Evolutionary conservation across 1,140 invertebrate species (phyloP).

Genomic region (Heliconius congener): DNA sequence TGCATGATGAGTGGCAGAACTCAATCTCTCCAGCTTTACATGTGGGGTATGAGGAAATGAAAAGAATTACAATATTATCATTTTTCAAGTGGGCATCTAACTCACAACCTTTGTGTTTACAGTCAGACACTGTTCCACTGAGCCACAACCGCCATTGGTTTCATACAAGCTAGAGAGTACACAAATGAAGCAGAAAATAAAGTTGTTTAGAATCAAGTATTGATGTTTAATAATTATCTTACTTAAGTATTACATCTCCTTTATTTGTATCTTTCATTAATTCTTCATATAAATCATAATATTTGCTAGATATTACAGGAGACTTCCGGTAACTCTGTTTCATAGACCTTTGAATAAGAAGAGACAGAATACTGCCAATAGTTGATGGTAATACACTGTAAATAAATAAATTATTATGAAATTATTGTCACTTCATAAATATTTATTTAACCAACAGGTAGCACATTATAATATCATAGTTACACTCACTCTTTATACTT

Average conservation of each 20-base stretch:
- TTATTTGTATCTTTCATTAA: constrained; percentile 63
- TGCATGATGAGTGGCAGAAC: no score
- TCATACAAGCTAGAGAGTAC: no score
- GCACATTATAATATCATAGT: not conserved
- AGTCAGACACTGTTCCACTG: no score
- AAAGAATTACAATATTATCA: no score
- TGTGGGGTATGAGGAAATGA: no score
- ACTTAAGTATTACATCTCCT: constrained; percentile 66
- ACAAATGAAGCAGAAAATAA: no score
- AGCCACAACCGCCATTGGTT: no score
- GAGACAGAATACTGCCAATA: constrained; percentile 68
- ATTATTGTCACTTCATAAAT: not conserved
- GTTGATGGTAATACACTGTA: constrained; percentile 62
- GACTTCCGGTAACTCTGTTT: constrained; percentile 74
- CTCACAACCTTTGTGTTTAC: no score
- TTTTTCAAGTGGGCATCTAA: no score
- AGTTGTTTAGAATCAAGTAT: not conserved
- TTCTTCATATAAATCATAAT: constrained; percentile 71
- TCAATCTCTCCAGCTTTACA: no score
- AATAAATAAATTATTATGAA: not conserved
- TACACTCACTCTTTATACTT: constrained; percentile 69
- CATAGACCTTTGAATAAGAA: constrained; percentile 71
- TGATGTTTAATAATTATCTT: constrained; percentile 32
- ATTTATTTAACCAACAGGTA: no score
- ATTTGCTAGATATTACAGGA: constrained; percentile 70